Percentiles rank a stretch among this genome's conserved stretches.
phyloP scores from a whole-genome alignment of 2,113 vertebrate species.

The human (Homo sapiens) region DNA sequence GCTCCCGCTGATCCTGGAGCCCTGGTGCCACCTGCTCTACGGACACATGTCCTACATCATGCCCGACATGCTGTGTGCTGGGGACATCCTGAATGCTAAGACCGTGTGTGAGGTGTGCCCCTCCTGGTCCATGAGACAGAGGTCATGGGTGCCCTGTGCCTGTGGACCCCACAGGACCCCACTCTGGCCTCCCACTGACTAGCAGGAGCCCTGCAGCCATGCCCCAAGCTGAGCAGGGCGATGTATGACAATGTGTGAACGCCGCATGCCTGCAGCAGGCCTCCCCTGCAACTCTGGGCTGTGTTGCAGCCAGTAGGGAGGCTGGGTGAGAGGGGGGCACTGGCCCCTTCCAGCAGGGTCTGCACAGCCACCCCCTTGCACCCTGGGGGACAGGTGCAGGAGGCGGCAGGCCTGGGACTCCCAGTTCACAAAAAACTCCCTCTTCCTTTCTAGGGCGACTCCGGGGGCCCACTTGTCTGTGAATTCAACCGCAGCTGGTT shows the following conservation, averaged over 20 bases:
- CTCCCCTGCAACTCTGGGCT: neutral
- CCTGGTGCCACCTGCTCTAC: neutral
- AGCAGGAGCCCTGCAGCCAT: neutral
- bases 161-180: neutral
- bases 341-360: neutral
- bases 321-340: neutral
- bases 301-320: neutral
- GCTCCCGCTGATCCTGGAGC: neutral
- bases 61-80: constrained; percentile 67
- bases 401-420: neutral
- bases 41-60: neutral
- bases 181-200: neutral
- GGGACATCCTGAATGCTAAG: rapidly evolving
- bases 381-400: neutral
- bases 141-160: neutral
- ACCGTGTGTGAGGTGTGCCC: constrained; percentile 43
- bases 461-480: constrained; percentile 73
- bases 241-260: neutral
- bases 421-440: neutral
- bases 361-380: neutral
- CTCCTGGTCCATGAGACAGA: neutral
- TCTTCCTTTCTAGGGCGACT: constrained; percentile 70
- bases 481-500: constrained; percentile 55
- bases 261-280: neutral
- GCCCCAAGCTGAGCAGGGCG: neutral